Evolutionary conservation across 1,140 invertebrate species (phyloP).

Genomic region (Camponotus pennsylvanicus): DNA sequence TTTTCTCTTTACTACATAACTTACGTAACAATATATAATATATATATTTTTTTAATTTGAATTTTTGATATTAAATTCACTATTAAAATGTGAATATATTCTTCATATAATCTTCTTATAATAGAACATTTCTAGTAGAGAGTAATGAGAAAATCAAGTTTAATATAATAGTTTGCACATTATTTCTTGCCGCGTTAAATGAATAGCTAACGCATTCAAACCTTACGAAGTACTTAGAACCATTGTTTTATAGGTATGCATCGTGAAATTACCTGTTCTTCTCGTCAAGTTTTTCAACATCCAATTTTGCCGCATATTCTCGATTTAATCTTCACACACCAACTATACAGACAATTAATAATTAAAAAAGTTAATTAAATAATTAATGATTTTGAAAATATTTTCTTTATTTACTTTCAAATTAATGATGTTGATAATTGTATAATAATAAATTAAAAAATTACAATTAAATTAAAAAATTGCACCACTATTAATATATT

Average conservation of each 20-base stretch:
- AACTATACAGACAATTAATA: not conserved
- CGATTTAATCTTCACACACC: conserved; percentile 14
- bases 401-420: not conserved
- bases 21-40: not conserved
- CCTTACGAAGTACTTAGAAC: not conserved
- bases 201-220: conserved; percentile 21
- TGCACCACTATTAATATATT: not conserved
- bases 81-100: not conserved
- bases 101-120: not conserved
- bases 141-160: conserved; percentile 14
- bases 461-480: conserved; percentile 2
- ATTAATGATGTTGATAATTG: not conserved
- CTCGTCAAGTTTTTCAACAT: not conserved
- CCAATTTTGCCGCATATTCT: not conserved
- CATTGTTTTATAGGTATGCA: conserved; percentile 8
- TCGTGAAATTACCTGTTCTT: conserved; percentile 7
- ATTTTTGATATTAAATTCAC: not conserved
- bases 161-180: conserved; percentile 14
- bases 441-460: not conserved
- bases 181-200: conserved; percentile 8
- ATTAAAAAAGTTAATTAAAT: not conserved
- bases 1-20: not conserved
- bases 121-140: not conserved
- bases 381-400: no score
- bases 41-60: not conserved